Conservation (phyloP, 2,888 invertebrate species). For the Cephalotes varians region DNA sequence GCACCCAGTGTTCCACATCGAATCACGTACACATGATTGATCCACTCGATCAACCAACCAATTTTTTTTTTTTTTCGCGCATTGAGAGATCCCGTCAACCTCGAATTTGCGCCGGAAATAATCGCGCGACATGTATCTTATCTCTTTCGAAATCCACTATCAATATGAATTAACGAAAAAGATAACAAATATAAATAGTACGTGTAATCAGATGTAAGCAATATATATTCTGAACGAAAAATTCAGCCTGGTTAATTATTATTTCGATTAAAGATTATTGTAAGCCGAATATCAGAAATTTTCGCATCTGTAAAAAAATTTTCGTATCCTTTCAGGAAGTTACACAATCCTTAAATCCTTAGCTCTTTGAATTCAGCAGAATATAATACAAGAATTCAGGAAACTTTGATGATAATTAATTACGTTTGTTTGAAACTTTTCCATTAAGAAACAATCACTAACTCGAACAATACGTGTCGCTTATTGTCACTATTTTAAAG, state of each 20-base stretch:
- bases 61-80: neutral
- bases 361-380: neutral
- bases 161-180: neutral
- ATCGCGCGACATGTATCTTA: neutral
- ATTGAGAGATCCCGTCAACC: neutral
- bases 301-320: neutral
- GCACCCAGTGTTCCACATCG: neutral
- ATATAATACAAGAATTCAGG: neutral
- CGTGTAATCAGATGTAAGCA: neutral
- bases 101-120: neutral
- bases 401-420: slow-evolving; percentile 21
- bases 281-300: neutral
- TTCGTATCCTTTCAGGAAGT: neutral
- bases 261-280: neutral
- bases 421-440: neutral
- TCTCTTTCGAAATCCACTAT: neutral
- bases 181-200: neutral
- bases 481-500: slow-evolving; percentile 1
- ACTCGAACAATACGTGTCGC: neutral
- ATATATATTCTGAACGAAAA: neutral
- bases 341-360: neutral
- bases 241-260: neutral
- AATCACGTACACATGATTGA: slow-evolving; percentile 2
- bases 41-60: neutral
- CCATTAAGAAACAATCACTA: neutral